Evolutionary conservation across 2,888 invertebrate species (phyloP), one percentile per base, ranked within the genome.

Genomic region (Acheta domesticus): DNA sequence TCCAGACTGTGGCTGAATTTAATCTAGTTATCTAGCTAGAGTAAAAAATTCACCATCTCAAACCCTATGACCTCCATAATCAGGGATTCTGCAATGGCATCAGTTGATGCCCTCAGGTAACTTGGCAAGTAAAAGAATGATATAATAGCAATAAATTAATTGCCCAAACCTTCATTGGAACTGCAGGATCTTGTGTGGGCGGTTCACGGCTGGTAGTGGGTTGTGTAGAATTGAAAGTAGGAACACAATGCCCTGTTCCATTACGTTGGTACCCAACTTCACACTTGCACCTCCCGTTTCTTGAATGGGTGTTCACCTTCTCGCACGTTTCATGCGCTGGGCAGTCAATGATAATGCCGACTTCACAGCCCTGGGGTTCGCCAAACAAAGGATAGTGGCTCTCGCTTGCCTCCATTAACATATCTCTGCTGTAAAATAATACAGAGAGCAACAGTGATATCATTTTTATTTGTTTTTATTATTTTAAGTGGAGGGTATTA

Each of bases 201-300:
- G 62, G 62, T 8, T 62, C 62, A 62, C n/a, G 62, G 8, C 14
- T 62, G n/a, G 62, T n/a, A 62, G 16, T 8, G 62, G 62, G 62
- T 14, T 19, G 62, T 62, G 62, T 62, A n/a, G n/a, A 62, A n/a
- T 62, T 62, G n/a, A 62, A 62, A 5, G 62, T 16, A 12, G 79
- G 79, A 75, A 82, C 81, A 80, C 84, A 85, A 49, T 81, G 79
- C n/a, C 83, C 83, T 75, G 80, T 81, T 4, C 80, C 62, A 83
- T 90, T 90, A 79, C 90, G 88, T 21, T 86, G 85, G 82, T 89
- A 94, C 1, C 93, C 93, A 1, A 89, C 87, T 36, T 90, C 87
- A 86, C 96, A 96, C 84, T 91, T 90, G 84, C 96, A 96, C 62
- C 92, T 87, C 0, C 95, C 94, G 83, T 90, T 90, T 74, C 91